These are phyloP conservation scores for Malachius bipustulatus DNA, from an alignment of 2,888 invertebrate genomes.

Conservation along the genomic window DNA sequence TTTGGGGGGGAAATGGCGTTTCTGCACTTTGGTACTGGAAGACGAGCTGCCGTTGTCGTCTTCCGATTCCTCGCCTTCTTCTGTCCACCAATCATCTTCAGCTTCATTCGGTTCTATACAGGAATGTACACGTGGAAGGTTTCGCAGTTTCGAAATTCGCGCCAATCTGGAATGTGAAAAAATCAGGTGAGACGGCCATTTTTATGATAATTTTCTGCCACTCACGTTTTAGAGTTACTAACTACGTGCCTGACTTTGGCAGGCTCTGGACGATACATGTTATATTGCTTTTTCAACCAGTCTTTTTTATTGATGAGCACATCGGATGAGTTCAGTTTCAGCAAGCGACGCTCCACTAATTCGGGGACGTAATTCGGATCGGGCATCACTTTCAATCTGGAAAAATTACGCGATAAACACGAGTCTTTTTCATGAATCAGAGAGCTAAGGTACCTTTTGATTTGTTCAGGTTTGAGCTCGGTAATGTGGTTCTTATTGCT, in stretches of 20 bases:
- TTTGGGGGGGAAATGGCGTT: conserved; percentile 32
- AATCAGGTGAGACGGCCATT: background rate
- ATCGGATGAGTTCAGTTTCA: conserved; percentile 66
- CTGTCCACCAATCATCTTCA: conserved; percentile 36
- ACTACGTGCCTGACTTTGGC: conserved; percentile 29
- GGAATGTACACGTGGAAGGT: conserved; percentile 5
- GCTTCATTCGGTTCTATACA: conserved; percentile 18
- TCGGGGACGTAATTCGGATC: conserved; percentile 80
- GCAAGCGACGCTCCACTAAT: conserved; percentile 78
- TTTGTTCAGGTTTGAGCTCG: conserved; percentile 61
- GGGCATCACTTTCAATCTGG: conserved; percentile 66
- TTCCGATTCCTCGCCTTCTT: conserved; percentile 31
- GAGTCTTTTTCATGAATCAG: conserved; percentile 4
- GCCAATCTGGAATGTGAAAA: conserved; percentile 15
- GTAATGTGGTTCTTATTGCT: conserved; percentile 49
- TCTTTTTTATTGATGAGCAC: conserved; percentile 61
- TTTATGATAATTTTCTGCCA: background rate
- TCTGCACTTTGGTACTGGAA: conserved; percentile 25
- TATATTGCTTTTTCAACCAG: conserved; percentile 56
- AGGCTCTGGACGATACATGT: conserved; percentile 27
- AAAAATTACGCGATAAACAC: conserved; percentile 14
- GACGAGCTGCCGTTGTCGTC: conserved; percentile 27
- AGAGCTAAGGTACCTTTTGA: conserved; percentile 43
- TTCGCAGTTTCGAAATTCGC: conserved; percentile 21
- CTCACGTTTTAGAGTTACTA: conserved; percentile 24